These are phyloP conservation scores for Columba janthina DNA, from an alignment of 2,113 vertebrate genomes.

Conservation along the genomic window DNA sequence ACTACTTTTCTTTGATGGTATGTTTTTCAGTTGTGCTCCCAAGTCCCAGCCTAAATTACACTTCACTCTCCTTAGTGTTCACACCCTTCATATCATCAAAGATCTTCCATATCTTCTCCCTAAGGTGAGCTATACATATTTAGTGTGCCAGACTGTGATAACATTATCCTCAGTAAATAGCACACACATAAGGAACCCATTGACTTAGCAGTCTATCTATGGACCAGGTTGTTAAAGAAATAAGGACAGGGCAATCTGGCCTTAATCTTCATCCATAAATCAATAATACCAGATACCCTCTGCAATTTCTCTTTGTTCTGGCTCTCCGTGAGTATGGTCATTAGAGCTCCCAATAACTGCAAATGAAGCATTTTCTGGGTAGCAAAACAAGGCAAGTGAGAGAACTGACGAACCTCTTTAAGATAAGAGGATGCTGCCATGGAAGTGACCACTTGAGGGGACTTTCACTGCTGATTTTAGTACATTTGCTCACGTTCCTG, in stretches of 20 bases:
- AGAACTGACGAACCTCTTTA: not conserved
- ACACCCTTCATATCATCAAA: slow-evolving; percentile 59
- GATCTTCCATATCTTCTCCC: slow-evolving; percentile 48
- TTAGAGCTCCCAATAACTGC: not conserved
- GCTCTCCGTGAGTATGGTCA: not conserved
- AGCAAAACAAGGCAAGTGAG: not conserved
- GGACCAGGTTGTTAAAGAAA: slow-evolving; percentile 30
- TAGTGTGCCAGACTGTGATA: slow-evolving; percentile 37
- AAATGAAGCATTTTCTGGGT: not conserved
- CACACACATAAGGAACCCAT: slow-evolving; percentile 6
- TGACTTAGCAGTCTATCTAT: slow-evolving; percentile 27
- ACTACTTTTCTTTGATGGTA: slow-evolving; percentile 10
- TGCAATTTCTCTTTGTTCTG: slow-evolving; percentile 38
- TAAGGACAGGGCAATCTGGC: slow-evolving; percentile 30
- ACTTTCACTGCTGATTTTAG: not conserved
- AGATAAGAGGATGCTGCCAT: not conserved
- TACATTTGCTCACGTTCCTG: rapidly evolving
- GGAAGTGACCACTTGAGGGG: not conserved
- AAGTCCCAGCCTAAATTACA: slow-evolving; percentile 61
- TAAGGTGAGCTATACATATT: slow-evolving; percentile 54
- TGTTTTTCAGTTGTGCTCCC: slow-evolving; percentile 22
- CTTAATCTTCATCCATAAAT: slow-evolving; percentile 49
- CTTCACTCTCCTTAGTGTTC: slow-evolving; percentile 59
- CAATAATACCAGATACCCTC: slow-evolving; percentile 11
- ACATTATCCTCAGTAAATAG: slow-evolving; percentile 41